These are phyloP conservation scores for Delia radicum DNA, from an alignment of 1,140 invertebrate species.

Conservation along the genomic window DNA sequence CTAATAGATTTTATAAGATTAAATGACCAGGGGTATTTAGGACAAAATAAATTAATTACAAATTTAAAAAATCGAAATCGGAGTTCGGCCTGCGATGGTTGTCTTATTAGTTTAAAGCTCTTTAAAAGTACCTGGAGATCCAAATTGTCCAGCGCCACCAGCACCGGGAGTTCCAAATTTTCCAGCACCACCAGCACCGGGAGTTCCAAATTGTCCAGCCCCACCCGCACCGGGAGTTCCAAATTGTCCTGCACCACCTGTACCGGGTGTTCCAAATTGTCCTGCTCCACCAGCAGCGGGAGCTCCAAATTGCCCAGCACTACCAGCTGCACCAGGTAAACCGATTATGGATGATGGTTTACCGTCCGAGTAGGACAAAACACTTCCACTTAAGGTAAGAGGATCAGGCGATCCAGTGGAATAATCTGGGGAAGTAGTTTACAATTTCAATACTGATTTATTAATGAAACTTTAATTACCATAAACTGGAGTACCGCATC, in stretches of 20 bases:
- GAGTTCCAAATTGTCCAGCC: background rate
- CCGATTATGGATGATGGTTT: conserved; percentile 15
- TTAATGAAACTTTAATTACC: conserved; percentile 3
- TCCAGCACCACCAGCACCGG: background rate
- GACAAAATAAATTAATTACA: background rate
- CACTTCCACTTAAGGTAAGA: background rate
- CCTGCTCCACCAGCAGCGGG: background rate
- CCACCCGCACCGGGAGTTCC: background rate
- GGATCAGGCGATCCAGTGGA: conserved; percentile 25
- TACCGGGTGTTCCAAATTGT: background rate
- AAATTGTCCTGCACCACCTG: background rate
- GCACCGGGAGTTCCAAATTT: conserved; percentile 10
- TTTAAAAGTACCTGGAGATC: background rate
- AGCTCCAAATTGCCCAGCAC: background rate
- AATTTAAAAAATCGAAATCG: too few relatives aligned
- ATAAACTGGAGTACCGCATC: conserved; percentile 40
- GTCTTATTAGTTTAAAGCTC: too few relatives aligned
- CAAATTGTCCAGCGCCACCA: background rate
- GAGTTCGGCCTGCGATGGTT: too few relatives aligned
- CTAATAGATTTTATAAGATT: too few relatives aligned
- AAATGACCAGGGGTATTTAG: too few relatives aligned
- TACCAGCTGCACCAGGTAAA: background rate
- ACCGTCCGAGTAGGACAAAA: background rate
- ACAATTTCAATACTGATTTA: background rate
- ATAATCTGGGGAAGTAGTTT: conserved; percentile 20